A percentile compares a stretch with the other conserved stretches of the same genome.
Conservation (phyloP, 2,113 vertebrate species). For the Amblyornis subalaris region DNA sequence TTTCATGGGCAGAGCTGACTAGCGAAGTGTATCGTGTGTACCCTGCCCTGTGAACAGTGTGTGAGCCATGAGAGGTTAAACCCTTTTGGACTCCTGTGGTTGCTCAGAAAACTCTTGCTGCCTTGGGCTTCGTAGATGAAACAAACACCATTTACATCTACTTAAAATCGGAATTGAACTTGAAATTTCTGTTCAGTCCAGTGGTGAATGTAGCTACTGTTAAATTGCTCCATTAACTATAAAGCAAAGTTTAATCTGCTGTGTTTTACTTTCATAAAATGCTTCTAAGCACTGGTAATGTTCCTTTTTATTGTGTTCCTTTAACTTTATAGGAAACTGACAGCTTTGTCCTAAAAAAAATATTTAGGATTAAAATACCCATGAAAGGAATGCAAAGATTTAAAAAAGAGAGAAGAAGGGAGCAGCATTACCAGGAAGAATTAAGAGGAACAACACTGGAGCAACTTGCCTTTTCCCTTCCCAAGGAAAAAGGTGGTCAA, state of each 20-base stretch:
- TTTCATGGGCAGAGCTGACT: background rate
- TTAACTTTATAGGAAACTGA: background rate
- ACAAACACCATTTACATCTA: constrained; percentile 24
- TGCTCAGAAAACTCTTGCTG: background rate
- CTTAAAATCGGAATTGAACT: constrained; percentile 37
- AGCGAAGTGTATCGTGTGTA: too few species aligned
- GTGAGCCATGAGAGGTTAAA: background rate
- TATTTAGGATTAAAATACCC: background rate
- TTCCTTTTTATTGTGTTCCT: background rate
- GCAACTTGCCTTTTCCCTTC: background rate
- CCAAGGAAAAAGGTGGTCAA: background rate
- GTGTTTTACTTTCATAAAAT: constrained; percentile 17
- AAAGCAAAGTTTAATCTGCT: constrained; percentile 43
- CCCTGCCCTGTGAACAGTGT: background rate
- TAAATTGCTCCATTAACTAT: constrained; percentile 47
- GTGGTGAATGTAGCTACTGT: background rate
- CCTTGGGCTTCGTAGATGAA: background rate
- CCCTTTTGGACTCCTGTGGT: background rate
- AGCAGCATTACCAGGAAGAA: background rate
- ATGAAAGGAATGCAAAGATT: background rate
- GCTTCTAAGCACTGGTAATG: background rate
- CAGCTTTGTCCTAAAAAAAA: background rate
- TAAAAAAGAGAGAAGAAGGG: background rate
- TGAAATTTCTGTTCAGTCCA: constrained; percentile 38
- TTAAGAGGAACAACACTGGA: background rate